Evolutionary conservation across 2,888 invertebrate species (phyloP).

Genomic region (Sycophila texana): DNA sequence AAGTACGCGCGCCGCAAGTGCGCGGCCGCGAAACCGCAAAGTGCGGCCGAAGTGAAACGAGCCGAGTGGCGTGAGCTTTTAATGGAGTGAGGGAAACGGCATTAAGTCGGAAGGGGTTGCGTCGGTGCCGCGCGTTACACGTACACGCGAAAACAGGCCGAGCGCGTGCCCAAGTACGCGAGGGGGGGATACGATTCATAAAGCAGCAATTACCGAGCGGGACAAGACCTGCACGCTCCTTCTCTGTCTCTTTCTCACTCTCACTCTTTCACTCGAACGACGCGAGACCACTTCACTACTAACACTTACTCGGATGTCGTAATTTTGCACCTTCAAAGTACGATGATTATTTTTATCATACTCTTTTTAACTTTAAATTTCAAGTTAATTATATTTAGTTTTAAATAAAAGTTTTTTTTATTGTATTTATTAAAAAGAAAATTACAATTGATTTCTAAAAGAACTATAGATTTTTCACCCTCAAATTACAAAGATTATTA

Average conservation of each 20-base stretch:
- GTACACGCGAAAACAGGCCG: slow-evolving; percentile 58
- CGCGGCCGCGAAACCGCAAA: slow-evolving; percentile 66
- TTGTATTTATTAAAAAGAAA: no score
- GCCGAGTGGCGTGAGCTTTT: slow-evolving; percentile 70
- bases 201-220: slow-evolving; percentile 72
- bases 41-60: slow-evolving; percentile 72
- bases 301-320: neutral
- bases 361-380: no score
- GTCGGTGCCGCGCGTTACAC: neutral
- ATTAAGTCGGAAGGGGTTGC: slow-evolving; percentile 64
- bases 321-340: slow-evolving; percentile 38
- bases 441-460: no score
- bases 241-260: no score
- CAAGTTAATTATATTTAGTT: no score
- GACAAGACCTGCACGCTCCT: slow-evolving; percentile 32
- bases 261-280: no score
- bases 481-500: no score
- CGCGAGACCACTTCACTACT: neutral
- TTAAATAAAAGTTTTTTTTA: no score
- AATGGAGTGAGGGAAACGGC: slow-evolving; percentile 73
- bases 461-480: no score
- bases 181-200: slow-evolving; percentile 72
- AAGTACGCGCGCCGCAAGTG: slow-evolving; percentile 60
- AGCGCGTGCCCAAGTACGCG: slow-evolving; percentile 65
- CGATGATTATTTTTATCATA: slow-evolving; percentile 1